A percentile compares a stretch with the other conserved stretches of the same genome.
These are phyloP conservation scores for Mylabris sibirica DNA, from an alignment of 2,888 invertebrate species.

Conservation along the genomic window DNA sequence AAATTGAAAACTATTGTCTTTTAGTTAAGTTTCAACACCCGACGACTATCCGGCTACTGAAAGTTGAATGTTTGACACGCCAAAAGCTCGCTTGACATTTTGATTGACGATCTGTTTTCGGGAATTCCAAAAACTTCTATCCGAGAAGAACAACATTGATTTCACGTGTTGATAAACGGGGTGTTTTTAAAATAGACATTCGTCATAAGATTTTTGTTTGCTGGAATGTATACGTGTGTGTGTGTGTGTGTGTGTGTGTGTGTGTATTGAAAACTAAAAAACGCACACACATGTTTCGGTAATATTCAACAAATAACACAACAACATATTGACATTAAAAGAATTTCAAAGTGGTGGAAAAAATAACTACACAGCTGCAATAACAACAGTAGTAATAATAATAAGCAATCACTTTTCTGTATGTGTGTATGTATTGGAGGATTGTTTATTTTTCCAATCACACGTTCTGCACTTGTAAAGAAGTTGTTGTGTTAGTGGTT, in stretches of 20 bases:
- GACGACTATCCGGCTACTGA: conserved; percentile 3
- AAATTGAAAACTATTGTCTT: not conserved
- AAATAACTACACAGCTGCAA: conserved; percentile 4
- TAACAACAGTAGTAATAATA: not conserved
- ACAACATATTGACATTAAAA: conserved; percentile 5
- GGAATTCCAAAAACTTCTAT: conserved; percentile 36
- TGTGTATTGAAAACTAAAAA: not conserved
- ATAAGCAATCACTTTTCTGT: not conserved
- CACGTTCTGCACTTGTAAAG: not conserved
- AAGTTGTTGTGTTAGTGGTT: not conserved
- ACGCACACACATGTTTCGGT: not conserved
- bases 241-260: not conserved
- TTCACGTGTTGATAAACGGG: conserved; percentile 46
- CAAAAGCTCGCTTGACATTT: conserved; percentile 35
- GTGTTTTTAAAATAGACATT: conserved; percentile 44
- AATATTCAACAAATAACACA: not conserved
- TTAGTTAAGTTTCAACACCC: not conserved
- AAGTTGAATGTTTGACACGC: conserved; percentile 37
- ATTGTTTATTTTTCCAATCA: not conserved
- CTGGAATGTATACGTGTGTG: not conserved
- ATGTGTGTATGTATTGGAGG: not conserved
- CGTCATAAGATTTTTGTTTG: conserved; percentile 33
- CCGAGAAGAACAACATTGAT: conserved; percentile 39
- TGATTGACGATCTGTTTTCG: conserved; percentile 40
- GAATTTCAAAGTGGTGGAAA: not conserved